Evolutionary conservation across 2,888 invertebrate species (phyloP).

Genomic region (Cabera pusaria): DNA sequence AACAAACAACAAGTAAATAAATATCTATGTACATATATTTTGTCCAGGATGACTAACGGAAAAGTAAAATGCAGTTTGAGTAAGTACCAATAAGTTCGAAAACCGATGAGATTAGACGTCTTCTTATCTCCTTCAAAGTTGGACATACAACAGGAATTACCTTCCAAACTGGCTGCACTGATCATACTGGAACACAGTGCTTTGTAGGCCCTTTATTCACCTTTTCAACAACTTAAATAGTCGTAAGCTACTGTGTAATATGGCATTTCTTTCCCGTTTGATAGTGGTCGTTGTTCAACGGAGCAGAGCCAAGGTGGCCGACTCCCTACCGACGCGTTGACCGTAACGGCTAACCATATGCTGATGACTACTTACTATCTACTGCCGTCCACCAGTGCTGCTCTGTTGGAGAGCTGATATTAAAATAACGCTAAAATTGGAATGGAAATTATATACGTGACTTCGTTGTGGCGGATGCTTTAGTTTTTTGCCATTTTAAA

Average conservation of each 20-base stretch:
- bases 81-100: too few species aligned
- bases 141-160: too few species aligned
- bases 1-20: too few species aligned
- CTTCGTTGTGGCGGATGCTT: conserved; percentile 8
- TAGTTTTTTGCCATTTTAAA: too few species aligned
- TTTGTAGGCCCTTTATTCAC: too few species aligned
- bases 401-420: conserved; percentile 34
- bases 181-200: too few species aligned
- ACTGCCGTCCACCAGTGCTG: conserved; percentile 30
- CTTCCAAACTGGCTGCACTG: too few species aligned
- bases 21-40: too few species aligned
- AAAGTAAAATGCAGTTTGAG: too few species aligned
- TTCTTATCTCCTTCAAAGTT: too few species aligned
- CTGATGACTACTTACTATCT: conserved; percentile 19
- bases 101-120: too few species aligned
- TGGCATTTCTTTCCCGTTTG: conserved; percentile 25
- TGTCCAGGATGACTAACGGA: too few species aligned
- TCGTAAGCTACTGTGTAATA: conserved; percentile 5
- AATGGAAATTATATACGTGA: conserved; percentile 19
- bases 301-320: conserved; percentile 36
- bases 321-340: conserved; percentile 46
- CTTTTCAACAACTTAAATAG: not conserved
- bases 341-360: conserved; percentile 60
- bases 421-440: conserved; percentile 38
- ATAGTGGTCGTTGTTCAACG: conserved; percentile 35